These are phyloP conservation scores for Coccyzus lansbergi DNA, from an alignment of 2,797 vertebrate species.

Conservation along the genomic window DNA sequence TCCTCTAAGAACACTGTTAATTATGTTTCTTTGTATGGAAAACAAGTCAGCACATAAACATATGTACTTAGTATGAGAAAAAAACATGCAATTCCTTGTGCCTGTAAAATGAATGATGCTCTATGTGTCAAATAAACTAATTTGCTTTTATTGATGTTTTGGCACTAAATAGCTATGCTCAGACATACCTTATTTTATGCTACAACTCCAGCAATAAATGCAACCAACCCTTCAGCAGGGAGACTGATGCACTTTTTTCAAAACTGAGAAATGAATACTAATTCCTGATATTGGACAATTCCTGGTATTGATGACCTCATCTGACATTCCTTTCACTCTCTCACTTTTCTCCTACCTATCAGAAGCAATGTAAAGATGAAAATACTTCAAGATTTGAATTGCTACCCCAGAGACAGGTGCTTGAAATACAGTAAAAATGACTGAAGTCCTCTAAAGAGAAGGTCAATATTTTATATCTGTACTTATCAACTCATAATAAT, in stretches of 20 bases:
- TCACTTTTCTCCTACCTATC: not conserved
- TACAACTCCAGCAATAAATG: not conserved
- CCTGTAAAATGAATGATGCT: not conserved
- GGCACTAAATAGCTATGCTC: not conserved
- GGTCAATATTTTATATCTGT: constrained; percentile 47
- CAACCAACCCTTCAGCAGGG: not conserved
- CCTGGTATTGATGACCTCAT: not conserved
- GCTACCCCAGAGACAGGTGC: not conserved
- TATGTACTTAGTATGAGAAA: not conserved
- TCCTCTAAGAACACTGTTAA: not conserved
- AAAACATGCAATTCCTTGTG: not conserved
- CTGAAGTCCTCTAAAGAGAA: not conserved
- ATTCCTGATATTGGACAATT: not conserved
- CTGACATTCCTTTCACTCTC: not conserved
- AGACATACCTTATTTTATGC: not conserved
- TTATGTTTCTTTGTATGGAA: not conserved
- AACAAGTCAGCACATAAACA: not conserved
- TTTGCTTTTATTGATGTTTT: not conserved
- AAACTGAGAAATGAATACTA: not conserved
- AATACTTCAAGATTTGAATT: not conserved
- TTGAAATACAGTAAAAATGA: constrained; percentile 11
- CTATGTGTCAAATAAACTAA: not conserved
- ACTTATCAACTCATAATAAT: constrained; percentile 35
- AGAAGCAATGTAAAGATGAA: not conserved
- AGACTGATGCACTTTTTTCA: not conserved